phyloP scores from a whole-genome alignment of 2,113 vertebrate genomes.

The Triplophysa siluroides region DNA sequence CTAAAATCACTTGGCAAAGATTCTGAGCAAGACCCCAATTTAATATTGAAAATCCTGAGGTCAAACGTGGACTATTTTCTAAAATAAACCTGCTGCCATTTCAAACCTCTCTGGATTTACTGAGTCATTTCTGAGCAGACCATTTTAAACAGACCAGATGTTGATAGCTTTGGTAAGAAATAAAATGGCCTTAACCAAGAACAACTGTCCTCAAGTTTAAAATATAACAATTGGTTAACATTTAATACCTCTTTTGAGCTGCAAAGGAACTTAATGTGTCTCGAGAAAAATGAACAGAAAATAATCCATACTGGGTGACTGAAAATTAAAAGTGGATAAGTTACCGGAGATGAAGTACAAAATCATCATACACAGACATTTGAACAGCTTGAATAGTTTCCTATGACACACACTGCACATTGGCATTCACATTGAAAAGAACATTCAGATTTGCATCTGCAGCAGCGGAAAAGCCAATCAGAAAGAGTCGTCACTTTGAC shows the following conservation, averaged over 20 bases:
- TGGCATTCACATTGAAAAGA: conserved; percentile 71
- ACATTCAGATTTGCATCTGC: conserved; percentile 66
- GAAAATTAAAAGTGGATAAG: conserved; percentile 30
- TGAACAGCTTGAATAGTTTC: conserved; percentile 62
- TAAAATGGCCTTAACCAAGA: neutral
- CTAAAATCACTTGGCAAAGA: neutral
- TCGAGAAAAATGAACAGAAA: conserved; percentile 18
- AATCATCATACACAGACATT: conserved; percentile 52
- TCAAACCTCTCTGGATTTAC: neutral
- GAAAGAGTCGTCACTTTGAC: neutral
- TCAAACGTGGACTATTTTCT: neutral
- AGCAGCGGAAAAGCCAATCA: conserved; percentile 64
- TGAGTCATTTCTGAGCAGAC: neutral
- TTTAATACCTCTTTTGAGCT: conserved; percentile 5
- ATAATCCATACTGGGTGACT: conserved; percentile 8
- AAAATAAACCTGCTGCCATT: neutral
- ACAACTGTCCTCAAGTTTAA: neutral
- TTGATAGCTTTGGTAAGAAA: conserved; percentile 17
- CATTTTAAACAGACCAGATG: neutral
- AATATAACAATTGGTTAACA: neutral
- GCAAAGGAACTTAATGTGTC: conserved; percentile 6
- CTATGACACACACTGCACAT: conserved; percentile 71
- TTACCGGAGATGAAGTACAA: conserved; percentile 27
- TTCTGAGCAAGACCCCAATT: neutral
- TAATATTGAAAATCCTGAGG: neutral